These are phyloP conservation scores for Aspiorhynchus laticeps DNA, from an alignment of 2,113 vertebrate genomes.

Conservation along the genomic window DNA sequence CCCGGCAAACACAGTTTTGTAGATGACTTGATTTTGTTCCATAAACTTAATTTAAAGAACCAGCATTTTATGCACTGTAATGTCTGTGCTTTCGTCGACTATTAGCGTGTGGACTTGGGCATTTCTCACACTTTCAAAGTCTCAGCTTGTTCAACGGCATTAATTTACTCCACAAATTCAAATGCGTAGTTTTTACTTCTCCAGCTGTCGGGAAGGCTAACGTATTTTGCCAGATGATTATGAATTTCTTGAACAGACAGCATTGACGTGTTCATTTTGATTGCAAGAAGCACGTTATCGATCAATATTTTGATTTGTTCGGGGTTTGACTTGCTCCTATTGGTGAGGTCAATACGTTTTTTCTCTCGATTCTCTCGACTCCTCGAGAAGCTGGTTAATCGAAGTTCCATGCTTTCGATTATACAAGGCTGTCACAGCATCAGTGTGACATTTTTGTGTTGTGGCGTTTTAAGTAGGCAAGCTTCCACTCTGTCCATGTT, in stretches of 20 bases:
- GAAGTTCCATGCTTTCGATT: background rate
- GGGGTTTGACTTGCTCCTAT: background rate
- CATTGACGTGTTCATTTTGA: too few species aligned
- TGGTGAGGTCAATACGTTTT: background rate
- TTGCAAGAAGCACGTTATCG: background rate
- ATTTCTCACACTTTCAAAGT: background rate
- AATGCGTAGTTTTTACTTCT: background rate
- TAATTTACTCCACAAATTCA: constrained; percentile 35
- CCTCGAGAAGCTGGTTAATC: background rate
- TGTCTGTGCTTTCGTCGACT: constrained; percentile 49
- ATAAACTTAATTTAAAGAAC: constrained; percentile 47
- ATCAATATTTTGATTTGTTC: constrained; percentile 29
- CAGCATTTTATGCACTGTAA: constrained; percentile 42
- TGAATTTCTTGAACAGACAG: background rate
- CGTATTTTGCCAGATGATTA: background rate
- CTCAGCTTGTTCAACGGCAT: background rate
- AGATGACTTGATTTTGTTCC: constrained; percentile 35
- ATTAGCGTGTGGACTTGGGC: background rate
- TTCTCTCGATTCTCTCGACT: background rate
- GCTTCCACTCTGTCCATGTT: too few species aligned
- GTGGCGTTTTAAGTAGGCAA: background rate
- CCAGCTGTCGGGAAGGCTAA: too few species aligned
- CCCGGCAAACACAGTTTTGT: constrained; percentile 31
- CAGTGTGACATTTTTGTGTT: background rate
- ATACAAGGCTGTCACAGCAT: background rate